These are phyloP conservation scores for Callospermophilus lateralis DNA, from an alignment of 2,113 vertebrate species.

Conservation along the genomic window DNA sequence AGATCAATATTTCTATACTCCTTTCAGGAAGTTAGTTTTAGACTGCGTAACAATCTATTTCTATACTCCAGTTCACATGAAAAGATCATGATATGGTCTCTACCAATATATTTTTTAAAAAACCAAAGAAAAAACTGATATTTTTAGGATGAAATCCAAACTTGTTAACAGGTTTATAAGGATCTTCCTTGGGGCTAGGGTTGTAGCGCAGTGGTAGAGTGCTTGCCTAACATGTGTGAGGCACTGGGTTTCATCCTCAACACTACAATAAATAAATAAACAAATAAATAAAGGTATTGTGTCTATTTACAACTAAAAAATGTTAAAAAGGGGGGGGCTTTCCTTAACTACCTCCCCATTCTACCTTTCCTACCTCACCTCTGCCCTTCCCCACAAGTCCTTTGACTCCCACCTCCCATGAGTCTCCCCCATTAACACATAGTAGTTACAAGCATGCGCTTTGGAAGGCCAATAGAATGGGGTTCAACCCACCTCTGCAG, in stretches of 20 bases:
- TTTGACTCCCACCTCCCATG: not conserved
- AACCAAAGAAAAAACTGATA: not conserved
- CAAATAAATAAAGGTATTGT: no score
- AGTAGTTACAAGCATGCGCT: not conserved
- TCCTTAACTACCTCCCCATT: not conserved
- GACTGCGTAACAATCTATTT: not conserved
- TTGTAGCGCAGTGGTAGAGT: no score
- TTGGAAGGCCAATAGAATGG: not conserved
- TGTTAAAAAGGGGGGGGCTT: no score
- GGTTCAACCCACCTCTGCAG: not conserved
- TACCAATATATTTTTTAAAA: not conserved
- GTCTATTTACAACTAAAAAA: no score
- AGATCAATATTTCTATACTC: not conserved
- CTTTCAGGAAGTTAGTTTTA: not conserved
- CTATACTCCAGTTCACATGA: not conserved
- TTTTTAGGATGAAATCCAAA: not conserved
- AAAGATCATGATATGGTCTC: not conserved
- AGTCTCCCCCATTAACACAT: not conserved
- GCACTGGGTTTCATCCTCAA: no score
- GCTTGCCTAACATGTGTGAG: no score
- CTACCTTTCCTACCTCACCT: not conserved
- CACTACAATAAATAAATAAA: no score
- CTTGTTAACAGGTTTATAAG: not conserved
- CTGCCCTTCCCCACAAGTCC: not conserved
- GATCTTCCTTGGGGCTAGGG: no score